A percentile compares a stretch with the other conserved stretches of the same genome.
Conservation (phyloP, 2,113 vertebrate species). For the Fregata magnificens region DNA sequence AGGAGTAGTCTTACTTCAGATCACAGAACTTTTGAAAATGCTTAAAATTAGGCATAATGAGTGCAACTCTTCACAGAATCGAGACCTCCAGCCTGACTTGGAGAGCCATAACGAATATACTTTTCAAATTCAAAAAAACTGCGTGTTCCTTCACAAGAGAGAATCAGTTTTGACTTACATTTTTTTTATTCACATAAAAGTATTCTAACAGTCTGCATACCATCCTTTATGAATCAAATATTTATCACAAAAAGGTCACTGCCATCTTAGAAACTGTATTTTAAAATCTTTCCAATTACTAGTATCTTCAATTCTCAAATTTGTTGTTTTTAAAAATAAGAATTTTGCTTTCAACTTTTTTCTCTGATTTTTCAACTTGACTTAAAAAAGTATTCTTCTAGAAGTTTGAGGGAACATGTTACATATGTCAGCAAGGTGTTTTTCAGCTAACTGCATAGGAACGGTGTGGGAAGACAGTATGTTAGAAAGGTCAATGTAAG, state of each 20-base stretch:
- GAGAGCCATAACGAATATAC: background rate
- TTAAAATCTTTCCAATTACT: background rate
- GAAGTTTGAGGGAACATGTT: background rate
- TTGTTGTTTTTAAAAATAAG: background rate
- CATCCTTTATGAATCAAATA: background rate
- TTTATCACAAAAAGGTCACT: background rate
- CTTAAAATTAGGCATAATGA: background rate
- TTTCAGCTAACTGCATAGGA: background rate
- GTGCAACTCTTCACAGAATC: background rate
- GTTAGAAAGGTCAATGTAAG: conserved; percentile 3
- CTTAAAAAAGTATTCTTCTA: background rate
- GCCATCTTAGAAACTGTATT: background rate
- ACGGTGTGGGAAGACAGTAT: background rate
- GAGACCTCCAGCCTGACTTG: background rate
- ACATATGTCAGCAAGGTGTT: background rate
- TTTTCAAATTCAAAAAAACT: background rate
- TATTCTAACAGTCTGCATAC: background rate
- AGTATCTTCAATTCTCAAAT: background rate
- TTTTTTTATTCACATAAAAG: background rate
- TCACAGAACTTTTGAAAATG: background rate
- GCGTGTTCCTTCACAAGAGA: background rate
- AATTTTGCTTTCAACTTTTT: background rate
- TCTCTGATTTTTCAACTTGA: background rate
- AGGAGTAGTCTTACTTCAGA: background rate
- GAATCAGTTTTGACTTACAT: background rate